Conservation (phyloP, 2,797 vertebrate species). For the Pteropus rufus region DNA sequence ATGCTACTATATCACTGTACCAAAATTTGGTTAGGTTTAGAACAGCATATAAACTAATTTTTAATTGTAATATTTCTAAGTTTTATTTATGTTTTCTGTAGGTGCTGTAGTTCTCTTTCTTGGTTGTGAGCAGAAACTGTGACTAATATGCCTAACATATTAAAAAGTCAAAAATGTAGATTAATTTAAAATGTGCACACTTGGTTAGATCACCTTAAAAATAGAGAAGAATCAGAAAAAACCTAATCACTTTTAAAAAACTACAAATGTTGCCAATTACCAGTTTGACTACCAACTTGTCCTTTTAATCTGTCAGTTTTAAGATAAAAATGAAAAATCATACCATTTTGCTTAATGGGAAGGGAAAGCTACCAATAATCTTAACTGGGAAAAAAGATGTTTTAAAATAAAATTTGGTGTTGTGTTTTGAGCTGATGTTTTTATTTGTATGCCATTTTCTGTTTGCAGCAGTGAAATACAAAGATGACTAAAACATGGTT, state of each 20-base stretch:
- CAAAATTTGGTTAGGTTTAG: not conserved
- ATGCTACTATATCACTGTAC: not conserved
- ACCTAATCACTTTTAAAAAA: not conserved
- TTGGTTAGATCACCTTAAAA: not conserved
- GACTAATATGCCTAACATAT: not conserved
- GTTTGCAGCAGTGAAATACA: not conserved
- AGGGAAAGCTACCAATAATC: not conserved
- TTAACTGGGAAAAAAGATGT: not conserved
- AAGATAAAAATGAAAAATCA: constrained; percentile 22
- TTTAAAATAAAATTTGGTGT: constrained; percentile 1
- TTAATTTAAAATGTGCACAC: not conserved
- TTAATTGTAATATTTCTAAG: not conserved
- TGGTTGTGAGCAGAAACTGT: not conserved
- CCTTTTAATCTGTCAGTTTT: not conserved
- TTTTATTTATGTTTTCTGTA: not conserved
- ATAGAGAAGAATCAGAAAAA: not conserved
- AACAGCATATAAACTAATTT: not conserved
- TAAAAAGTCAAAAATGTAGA: not conserved
- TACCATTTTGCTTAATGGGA: not conserved
- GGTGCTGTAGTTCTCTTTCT: not conserved
- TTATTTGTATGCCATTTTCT: not conserved
- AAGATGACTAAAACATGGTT: not conserved
- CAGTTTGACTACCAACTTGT: not conserved
- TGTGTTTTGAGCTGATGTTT: not conserved
- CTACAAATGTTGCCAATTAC: not conserved